Conservation (phyloP, 2,797 vertebrate genomes). For the Myripristis murdjan region DNA sequence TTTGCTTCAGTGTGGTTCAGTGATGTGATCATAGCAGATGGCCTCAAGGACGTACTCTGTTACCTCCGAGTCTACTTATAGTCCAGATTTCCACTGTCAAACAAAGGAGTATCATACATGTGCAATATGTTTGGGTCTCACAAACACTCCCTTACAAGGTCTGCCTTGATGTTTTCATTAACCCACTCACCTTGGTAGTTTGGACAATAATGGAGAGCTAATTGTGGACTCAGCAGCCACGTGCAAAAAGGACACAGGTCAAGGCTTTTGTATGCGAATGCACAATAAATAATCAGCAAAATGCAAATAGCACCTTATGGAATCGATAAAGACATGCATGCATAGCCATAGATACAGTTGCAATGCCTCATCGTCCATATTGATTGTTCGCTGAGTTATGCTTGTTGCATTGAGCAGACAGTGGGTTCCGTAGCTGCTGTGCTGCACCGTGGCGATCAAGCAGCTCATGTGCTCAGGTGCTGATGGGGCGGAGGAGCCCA, state of each 20-base stretch:
- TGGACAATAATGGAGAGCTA: not conserved
- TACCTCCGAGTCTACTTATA: too few species aligned
- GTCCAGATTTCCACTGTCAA: too few species aligned
- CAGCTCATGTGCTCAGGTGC: conserved; percentile 29
- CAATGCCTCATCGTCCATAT: conserved; percentile 5
- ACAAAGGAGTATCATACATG: not conserved
- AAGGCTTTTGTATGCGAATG: not conserved
- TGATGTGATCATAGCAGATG: too few species aligned
- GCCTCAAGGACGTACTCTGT: too few species aligned
- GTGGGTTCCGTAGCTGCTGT: conserved; percentile 11
- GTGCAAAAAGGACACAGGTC: not conserved
- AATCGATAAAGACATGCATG: not conserved
- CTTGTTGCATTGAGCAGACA: not conserved
- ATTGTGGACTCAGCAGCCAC: conserved; percentile 7
- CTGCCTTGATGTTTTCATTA: not conserved
- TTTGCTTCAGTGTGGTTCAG: too few species aligned
- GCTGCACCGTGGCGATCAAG: conserved; percentile 40
- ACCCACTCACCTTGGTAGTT: not conserved
- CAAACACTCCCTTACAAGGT: not conserved
- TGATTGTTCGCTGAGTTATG: conserved; percentile 25
- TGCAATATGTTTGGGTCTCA: not conserved
- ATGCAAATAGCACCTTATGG: not conserved
- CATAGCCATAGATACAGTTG: not conserved
- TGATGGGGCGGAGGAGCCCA: conserved; percentile 9
- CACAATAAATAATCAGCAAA: conserved; percentile 16